Percentiles rank a stretch among this genome's conserved stretches.
Conservation (phyloP, 2,888 invertebrate species). For the Eledona agricola region DNA sequence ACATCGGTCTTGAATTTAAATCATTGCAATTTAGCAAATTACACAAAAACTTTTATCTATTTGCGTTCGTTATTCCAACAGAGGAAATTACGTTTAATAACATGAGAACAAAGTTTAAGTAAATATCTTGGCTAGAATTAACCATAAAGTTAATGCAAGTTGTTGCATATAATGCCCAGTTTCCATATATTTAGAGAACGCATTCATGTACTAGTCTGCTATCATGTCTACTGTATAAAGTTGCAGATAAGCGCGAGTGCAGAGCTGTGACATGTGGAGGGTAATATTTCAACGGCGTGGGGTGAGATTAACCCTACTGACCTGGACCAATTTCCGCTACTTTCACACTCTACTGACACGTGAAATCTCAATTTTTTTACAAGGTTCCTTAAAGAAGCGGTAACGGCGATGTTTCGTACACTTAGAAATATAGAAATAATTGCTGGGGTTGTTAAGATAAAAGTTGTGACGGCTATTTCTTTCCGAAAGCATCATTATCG, state of each 20-base stretch:
- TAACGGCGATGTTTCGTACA: no score
- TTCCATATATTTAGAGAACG: slow-evolving; percentile 36
- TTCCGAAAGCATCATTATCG: slow-evolving; percentile 19
- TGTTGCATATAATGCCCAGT: slow-evolving; percentile 35
- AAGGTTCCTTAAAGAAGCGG: no score
- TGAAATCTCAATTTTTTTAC: no score
- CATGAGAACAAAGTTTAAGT: slow-evolving; percentile 38
- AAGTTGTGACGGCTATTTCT: no score
- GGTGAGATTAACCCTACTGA: slow-evolving; percentile 9
- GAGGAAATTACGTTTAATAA: slow-evolving; percentile 38
- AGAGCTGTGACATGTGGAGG: slow-evolving; percentile 30
- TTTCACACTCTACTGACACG: no score
- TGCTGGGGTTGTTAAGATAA: no score
- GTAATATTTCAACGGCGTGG: slow-evolving; percentile 13
- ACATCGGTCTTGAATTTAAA: slow-evolving; percentile 18
- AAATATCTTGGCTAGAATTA: slow-evolving; percentile 33
- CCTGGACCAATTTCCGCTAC: slow-evolving; percentile 10
- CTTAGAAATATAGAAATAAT: no score
- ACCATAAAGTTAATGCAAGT: slow-evolving; percentile 35
- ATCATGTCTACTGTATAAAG: slow-evolving; percentile 28
- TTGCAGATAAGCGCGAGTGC: slow-evolving; percentile 27
- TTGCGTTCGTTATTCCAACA: slow-evolving; percentile 29
- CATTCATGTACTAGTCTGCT: slow-evolving; percentile 19
- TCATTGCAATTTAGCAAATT: slow-evolving; percentile 33
- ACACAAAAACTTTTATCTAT: slow-evolving; percentile 38